A percentile compares a stretch with the other conserved stretches of the same genome.
These are phyloP conservation scores for Syrista parreyssii DNA, from an alignment of 2,888 invertebrate genomes.

Conservation along the genomic window DNA sequence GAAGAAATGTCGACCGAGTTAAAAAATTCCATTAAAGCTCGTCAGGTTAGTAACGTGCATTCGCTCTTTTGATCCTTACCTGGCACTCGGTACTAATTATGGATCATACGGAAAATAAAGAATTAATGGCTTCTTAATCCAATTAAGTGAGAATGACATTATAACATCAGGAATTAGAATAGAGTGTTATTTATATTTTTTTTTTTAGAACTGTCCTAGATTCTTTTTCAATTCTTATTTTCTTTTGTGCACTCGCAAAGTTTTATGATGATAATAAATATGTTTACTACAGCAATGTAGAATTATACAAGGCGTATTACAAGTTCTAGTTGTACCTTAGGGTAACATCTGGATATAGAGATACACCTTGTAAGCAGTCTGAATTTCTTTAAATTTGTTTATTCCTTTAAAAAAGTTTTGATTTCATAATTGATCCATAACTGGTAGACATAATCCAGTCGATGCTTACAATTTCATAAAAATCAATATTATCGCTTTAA, in stretches of 20 bases:
- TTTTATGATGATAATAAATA: too few species aligned
- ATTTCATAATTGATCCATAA: not conserved
- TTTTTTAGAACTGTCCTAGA: not conserved
- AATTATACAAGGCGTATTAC: not conserved
- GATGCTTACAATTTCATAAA: not conserved
- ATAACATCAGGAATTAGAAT: not conserved
- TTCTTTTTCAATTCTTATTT: not conserved
- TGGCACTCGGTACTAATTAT: constrained; percentile 20
- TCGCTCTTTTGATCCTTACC: constrained; percentile 37
- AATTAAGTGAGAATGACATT: not conserved
- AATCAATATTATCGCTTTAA: not conserved
- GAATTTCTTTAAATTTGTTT: constrained; percentile 6
- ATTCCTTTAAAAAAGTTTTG: not conserved
- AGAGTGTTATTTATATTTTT: not conserved
- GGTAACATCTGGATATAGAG: not conserved
- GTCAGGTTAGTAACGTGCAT: constrained; percentile 59
- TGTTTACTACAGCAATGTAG: not conserved
- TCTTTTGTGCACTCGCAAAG: not conserved
- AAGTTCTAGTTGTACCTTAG: not conserved
- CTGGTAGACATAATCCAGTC: constrained; percentile 1
- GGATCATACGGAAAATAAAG: constrained; percentile 8
- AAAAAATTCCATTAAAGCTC: constrained; percentile 55
- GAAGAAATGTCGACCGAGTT: constrained; percentile 57
- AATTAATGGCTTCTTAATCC: not conserved
- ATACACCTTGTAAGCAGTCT: not conserved